A percentile compares a stretch with the other conserved stretches of the same genome.
Conservation (phyloP, 2,888 invertebrate species). For the Lordiphosa andalusiaca region DNA sequence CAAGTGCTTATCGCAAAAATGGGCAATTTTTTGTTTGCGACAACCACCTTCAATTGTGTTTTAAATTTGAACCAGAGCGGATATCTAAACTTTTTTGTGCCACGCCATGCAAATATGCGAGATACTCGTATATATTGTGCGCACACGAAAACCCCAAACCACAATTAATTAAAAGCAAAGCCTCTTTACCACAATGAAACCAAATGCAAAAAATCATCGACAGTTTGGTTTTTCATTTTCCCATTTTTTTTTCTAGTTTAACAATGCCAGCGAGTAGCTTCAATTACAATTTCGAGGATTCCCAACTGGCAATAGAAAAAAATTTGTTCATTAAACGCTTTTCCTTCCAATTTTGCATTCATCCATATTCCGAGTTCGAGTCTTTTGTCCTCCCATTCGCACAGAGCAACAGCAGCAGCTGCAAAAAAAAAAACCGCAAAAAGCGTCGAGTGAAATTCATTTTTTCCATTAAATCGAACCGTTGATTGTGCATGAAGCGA, state of each 20-base stretch:
- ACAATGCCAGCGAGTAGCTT: constrained; percentile 44
- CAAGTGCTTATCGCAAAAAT: constrained; percentile 66
- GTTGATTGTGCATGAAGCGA: constrained; percentile 76
- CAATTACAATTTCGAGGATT: constrained; percentile 61
- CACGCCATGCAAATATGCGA: constrained; percentile 17
- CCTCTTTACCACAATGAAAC: constrained; percentile 51
- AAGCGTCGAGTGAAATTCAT: constrained; percentile 57
- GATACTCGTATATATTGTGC: constrained; percentile 20
- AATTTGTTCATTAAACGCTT: constrained; percentile 68
- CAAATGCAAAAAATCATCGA: constrained; percentile 46
- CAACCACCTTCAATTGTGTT: constrained; percentile 29
- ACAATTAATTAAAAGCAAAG: constrained; percentile 72
- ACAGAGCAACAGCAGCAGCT: constrained; percentile 42
- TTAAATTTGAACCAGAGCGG: constrained; percentile 61
- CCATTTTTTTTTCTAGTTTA: constrained; percentile 22
- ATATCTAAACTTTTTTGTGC: constrained; percentile 62
- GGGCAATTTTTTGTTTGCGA: constrained; percentile 43
- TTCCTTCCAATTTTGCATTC: constrained; percentile 26
- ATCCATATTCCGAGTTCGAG: constrained; percentile 4
- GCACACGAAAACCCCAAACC: constrained; percentile 54
- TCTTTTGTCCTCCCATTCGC: constrained; percentile 49
- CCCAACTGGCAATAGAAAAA: constrained; percentile 38
- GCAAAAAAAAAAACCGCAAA: constrained; percentile 14
- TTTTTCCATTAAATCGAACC: constrained; percentile 77
- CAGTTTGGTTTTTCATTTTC: constrained; percentile 30